Evolutionary conservation across 2,797 vertebrate genomes (phyloP).

Genomic region (Sebastes oblongus): DNA sequence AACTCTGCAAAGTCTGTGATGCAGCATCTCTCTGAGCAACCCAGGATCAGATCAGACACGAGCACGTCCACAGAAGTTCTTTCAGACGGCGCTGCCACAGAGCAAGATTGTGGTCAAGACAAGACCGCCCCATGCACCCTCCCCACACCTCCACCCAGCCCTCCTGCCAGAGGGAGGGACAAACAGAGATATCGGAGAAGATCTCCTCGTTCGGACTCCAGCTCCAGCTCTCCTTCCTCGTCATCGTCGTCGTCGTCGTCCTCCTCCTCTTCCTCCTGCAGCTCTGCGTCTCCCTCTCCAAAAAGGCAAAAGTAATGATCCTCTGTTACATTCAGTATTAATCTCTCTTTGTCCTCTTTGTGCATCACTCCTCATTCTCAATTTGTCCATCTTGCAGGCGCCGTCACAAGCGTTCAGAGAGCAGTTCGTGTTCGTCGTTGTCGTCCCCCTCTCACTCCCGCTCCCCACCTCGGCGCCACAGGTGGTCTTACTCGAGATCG

Average conservation of each 20-base stretch:
- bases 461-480: constrained; percentile 64
- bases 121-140: constrained; percentile 13
- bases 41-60: constrained; percentile 65
- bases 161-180: constrained; percentile 72
- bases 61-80: constrained; percentile 39
- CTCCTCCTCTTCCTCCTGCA: constrained; percentile 59
- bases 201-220: constrained; percentile 81
- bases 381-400: constrained; percentile 61
- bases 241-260: constrained; percentile 29
- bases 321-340: accelerated
- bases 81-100: constrained; percentile 78
- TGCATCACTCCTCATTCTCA: neutral
- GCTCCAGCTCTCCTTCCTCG: constrained; percentile 60
- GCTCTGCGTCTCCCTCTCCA: constrained; percentile 84
- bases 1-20: neutral
- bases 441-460: constrained; percentile 75
- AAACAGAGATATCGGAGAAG: constrained; percentile 79
- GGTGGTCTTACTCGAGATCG: constrained; percentile 73
- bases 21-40: constrained; percentile 62
- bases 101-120: constrained; percentile 34
- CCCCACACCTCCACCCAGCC: constrained; percentile 70
- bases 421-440: constrained; percentile 80
- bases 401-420: constrained; percentile 74
- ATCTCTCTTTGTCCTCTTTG: neutral
- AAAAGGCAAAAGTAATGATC: constrained; percentile 85